A percentile compares a stretch with the other conserved stretches of the same genome.
These are phyloP conservation scores for Macrocentrus cingulum DNA, from an alignment of 1,140 invertebrate species.

Conservation along the genomic window DNA sequence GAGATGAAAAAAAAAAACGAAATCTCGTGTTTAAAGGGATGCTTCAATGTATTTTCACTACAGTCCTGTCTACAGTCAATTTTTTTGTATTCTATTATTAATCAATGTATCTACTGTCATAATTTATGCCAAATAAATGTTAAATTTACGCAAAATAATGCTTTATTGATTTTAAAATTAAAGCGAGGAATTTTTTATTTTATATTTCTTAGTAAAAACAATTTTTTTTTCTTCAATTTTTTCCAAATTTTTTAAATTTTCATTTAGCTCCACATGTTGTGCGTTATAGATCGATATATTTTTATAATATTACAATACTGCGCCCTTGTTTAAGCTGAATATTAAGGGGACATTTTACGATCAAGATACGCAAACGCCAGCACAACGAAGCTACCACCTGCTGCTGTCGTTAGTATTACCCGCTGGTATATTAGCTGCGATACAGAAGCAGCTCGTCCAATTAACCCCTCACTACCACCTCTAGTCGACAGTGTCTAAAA, in stretches of 20 bases:
- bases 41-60: slow-evolving; percentile 58
- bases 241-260: no score
- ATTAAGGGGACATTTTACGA: slow-evolving; percentile 9
- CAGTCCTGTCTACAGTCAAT: slow-evolving; percentile 58
- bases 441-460: background rate
- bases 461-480: background rate
- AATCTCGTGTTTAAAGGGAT: slow-evolving; percentile 41
- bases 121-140: slow-evolving; percentile 60
- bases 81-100: slow-evolving; percentile 57
- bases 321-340: no score
- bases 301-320: no score
- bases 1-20: slow-evolving; percentile 24
- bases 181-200: background rate
- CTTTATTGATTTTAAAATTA: background rate
- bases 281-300: no score
- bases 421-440: background rate
- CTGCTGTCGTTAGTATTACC: slow-evolving; percentile 22
- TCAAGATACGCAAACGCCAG: slow-evolving; percentile 22
- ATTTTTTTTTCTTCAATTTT: background rate
- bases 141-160: slow-evolving; percentile 51
- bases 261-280: no score
- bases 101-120: slow-evolving; percentile 56
- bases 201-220: background rate
- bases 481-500: no score
- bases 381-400: slow-evolving; percentile 20